Base-by-base conservation (phyloP, 2,797 vertebrate genomes). In the Choloepus didactylus region DNA sequence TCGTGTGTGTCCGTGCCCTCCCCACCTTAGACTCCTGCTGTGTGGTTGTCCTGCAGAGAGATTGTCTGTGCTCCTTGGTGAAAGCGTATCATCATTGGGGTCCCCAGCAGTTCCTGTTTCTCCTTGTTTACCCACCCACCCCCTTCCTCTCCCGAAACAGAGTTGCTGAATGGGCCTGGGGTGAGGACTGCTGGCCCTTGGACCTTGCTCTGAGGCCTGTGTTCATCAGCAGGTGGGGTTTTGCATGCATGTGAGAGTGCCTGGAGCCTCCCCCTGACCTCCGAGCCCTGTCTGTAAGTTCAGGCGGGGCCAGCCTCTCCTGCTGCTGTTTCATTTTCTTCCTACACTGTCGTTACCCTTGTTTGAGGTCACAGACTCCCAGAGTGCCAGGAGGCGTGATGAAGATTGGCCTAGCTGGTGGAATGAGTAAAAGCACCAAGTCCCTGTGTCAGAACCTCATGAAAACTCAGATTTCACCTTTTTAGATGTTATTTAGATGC, bases 101-200 rank as follows among this genome's bases (percentile, higher is more conserved):
- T 76, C 85, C 87, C 56, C 54, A 51, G 73, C 3, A 62, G 75
- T 82, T 93, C 75, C 86, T 96, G 4, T 62, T 64, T 15, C 75
- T 92, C 56, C 51, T 44, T 79, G 19, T 49, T 27, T 27, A 46
- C 60, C 31, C 38, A 19, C 60, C 9, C 16, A 1, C 69, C 9
- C 38, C 10, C 14, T 23, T 23, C 5, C 31, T 38, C 18, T n/a
- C 21, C 72, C 72, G 85, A 64, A 84, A 23, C 35, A 87, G 49
- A 86, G 62, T 69, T 72, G 69, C 64, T 59, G 9, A 77, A 16
- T 8, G 9, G 62, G 49, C 27, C 35, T 2, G 0, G 18, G 12
- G 6, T 19, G 9, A 59, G 49, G 31, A 31, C 51, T 41, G 35
- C 38, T 29, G 41, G n/a, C 54, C 9, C 23, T 51, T 70, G n/a